Base-by-base conservation (phyloP, 2,113 vertebrate genomes). In the Camelus dromedarius region DNA sequence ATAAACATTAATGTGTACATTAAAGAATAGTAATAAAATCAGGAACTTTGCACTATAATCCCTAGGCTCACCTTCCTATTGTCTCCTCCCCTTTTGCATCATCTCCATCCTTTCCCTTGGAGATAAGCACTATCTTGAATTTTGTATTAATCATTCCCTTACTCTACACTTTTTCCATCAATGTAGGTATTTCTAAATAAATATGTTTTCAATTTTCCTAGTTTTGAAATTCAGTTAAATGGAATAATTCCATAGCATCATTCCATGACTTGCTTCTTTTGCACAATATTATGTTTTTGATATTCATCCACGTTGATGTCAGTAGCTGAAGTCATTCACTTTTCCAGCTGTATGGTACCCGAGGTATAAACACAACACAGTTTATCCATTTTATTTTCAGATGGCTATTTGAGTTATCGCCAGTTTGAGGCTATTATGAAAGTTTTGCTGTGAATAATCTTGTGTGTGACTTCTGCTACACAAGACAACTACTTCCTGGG, bases 141-240 rank as follows among this genome's bases (percentile, higher is more conserved):
- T 64, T 82, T 90, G 58, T 20, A 15, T 19, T 42, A 52, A 62
- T 42, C 56, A 18, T 38, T 56, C 19, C 22, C 0, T 75, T 42
- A 15, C 24, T 86, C 58, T 84, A 48, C 0, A 48, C 7, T 35
- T 96, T 93, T 52, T 26, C 32, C 58, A 66, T 46, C 14, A 73
- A 32, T 69, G 13, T 6, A 90, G n/a, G 0, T 7, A 83, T 85
- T 66, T 85, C 35, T 81, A 81, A 81, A 73, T 19, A 28, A 30
- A 20, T 26, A 9, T 6, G 14, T 60, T 64, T 66, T 77, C 24
- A 22, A 77, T 66, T 69, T 76, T 67, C 3, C 10, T 3, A 80
- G 30, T 66, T 88, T 52, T 85, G 6, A 92, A 90, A 46, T 54
- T 48, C 56, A 93, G 70, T 70, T 94, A 90, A 88, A 42, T 70